Percentiles rank a stretch among this genome's conserved stretches.
Evolutionary conservation across 1,140 invertebrate species (phyloP).

Genomic region (Tetragnatha versicolor): DNA sequence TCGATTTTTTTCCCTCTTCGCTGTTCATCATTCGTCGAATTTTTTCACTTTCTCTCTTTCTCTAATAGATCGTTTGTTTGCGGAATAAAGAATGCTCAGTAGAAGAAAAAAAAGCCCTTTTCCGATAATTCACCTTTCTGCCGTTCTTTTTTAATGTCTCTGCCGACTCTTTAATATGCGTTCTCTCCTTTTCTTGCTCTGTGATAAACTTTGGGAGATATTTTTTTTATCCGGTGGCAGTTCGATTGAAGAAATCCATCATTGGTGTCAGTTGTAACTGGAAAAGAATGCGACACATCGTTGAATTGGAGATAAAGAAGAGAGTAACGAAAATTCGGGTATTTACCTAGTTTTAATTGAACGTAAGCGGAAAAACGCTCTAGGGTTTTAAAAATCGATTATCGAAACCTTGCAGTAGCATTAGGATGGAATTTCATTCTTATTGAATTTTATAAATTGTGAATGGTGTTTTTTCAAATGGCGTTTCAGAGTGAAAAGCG

Average conservation of each 20-base stretch:
- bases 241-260: slow-evolving; percentile 37
- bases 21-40: slow-evolving; percentile 1
- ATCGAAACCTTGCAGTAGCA: too few relatives aligned
- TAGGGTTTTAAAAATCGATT: too few relatives aligned
- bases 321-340: not conserved
- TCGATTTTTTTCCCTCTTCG: slow-evolving; percentile 7
- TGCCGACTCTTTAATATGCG: slow-evolving; percentile 31
- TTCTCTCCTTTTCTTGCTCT: slow-evolving; percentile 12
- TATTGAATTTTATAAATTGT: too few relatives aligned
- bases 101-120: slow-evolving; percentile 23
- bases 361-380: too few relatives aligned
- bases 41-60: not conserved
- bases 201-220: slow-evolving; percentile 6
- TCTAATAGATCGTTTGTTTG: slow-evolving; percentile 52
- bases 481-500: too few relatives aligned
- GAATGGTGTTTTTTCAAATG: too few relatives aligned
- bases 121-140: slow-evolving; percentile 31
- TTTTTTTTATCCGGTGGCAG: not conserved
- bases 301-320: not conserved
- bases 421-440: too few relatives aligned
- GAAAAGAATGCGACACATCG: not conserved
- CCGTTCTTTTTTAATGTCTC: slow-evolving; percentile 2
- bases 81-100: slow-evolving; percentile 19
- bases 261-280: slow-evolving; percentile 3
- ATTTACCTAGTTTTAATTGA: not conserved